phyloP scores from a whole-genome alignment of 2,797 vertebrate genomes.

The Macroramphosus scolopax region DNA sequence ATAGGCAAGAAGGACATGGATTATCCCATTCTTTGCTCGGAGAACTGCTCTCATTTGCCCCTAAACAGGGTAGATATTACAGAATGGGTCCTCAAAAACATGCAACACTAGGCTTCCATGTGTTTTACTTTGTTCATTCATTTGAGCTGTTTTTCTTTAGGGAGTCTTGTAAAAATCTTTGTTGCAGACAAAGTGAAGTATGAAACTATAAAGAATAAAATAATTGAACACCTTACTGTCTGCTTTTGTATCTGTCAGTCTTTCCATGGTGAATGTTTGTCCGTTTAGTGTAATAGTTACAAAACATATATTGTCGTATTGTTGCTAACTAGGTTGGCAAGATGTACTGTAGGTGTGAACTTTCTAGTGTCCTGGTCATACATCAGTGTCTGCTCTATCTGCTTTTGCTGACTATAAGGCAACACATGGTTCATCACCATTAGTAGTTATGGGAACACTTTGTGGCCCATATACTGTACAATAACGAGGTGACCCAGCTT shows the following conservation, averaged over 20 bases:
- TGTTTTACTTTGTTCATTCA: constrained; percentile 57
- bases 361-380: constrained; percentile 33
- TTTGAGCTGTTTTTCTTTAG: constrained; percentile 56
- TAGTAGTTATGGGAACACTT: constrained; percentile 28
- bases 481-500: constrained; percentile 64
- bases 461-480: constrained; percentile 47
- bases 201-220: constrained; percentile 60
- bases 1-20: constrained; percentile 29
- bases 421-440: constrained; percentile 58
- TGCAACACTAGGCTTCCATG: constrained; percentile 64
- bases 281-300: background rate
- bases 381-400: constrained; percentile 49
- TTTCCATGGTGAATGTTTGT: background rate
- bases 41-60: constrained; percentile 16
- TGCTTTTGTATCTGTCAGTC: background rate
- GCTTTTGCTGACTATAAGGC: constrained; percentile 66
- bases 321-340: constrained; percentile 41
- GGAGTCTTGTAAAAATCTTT: constrained; percentile 53
- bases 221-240: constrained; percentile 42
- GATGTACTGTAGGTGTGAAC: constrained; percentile 32
- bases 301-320: constrained; percentile 1
- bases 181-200: constrained; percentile 66
- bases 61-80: constrained; percentile 19
- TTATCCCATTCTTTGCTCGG: constrained; percentile 29
- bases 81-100: constrained; percentile 36